Base-by-base conservation (phyloP, 2,797 vertebrate genomes). In the Poeciliopsis gracilis region DNA sequence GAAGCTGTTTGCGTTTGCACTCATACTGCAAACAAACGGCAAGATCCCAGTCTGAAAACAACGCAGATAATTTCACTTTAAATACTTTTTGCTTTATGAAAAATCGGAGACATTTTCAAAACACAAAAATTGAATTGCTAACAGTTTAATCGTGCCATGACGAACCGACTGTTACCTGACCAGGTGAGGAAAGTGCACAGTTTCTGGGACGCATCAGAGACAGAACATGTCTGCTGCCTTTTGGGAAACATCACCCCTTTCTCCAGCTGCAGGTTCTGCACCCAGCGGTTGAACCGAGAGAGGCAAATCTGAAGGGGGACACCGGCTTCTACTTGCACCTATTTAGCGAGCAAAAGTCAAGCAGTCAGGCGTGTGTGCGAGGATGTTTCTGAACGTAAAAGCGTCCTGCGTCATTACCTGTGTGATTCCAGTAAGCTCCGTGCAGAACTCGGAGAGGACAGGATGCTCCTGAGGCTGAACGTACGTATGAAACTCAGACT, bases 11-110 rank as follows among this genome's bases (percentile, higher is more conserved):
- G 82, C 98, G 96, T 93, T 95, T 98, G 91, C 98, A 99, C 82
- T 99, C 98, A 1, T 98, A 98, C 67, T 97, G 96, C 90, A 99
- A 93, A 93, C 98, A 99, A 84, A 99, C 96, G 0, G 97, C 98
- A 63, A 99, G 95, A 95, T 99, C 98, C 98, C 98, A 99, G 87
- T 99, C 98, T 99, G 66, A 92, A 66, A 23, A 66, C 18, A 71
- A 70, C 1, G 4, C 16, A 81, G 38, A 55, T 5, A 55, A 23
- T 75, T 25, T 15, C 30, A 78, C 2, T 36, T 47, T 38, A 36
- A 63, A 1, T 70, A n/a, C 4, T n/a, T n/a, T 69, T 38, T 23
- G 36, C 36, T 38, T 41, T 67, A 23, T 10, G 18, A 67, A 67
- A 67, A 36, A 67, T 41, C 20, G 0, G 20, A 51, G 49, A 23